A percentile compares a stretch with the other conserved stretches of the same genome.
These are phyloP conservation scores for Tridacna crocea DNA, from an alignment of 2,888 invertebrate species.

Conservation along the genomic window DNA sequence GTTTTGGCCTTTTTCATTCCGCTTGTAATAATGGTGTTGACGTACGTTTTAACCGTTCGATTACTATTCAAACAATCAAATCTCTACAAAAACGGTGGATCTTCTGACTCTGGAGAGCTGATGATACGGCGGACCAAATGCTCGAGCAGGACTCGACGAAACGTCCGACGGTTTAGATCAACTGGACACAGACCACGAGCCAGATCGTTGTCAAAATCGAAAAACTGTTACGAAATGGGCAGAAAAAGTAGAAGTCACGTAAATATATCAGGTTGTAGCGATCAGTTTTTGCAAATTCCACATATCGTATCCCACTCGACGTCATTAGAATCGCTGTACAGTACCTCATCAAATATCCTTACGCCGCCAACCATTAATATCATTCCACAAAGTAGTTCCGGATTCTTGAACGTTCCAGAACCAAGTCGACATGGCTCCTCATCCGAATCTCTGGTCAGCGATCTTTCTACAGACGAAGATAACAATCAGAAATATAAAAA, in stretches of 20 bases:
- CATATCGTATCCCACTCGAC: conserved; percentile 45
- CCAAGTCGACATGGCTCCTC: conserved; percentile 36
- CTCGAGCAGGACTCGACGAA: conserved; percentile 47
- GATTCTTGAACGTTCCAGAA: conserved; percentile 48
- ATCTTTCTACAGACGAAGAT: conserved; percentile 53
- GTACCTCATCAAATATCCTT: neutral
- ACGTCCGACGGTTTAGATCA: neutral
- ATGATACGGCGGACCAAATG: conserved; percentile 74
- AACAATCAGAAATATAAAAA: conserved; percentile 33
- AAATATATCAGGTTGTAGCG: conserved; percentile 28
- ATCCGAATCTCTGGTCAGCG: conserved; percentile 54
- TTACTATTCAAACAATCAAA: conserved; percentile 91
- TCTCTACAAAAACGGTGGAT: conserved; percentile 59
- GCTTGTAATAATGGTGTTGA: conserved; percentile 95
- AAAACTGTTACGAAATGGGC: conserved; percentile 21
- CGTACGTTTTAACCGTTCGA: conserved; percentile 97
- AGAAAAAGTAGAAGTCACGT: conserved; percentile 37
- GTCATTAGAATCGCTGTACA: conserved; percentile 51
- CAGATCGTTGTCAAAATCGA: neutral
- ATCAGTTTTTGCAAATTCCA: conserved; percentile 38
- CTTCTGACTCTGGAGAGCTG: conserved; percentile 63
- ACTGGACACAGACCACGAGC: neutral
- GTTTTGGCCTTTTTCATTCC: conserved; percentile 98
- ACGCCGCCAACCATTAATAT: neutral
- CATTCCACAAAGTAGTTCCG: conserved; percentile 14